Evolutionary conservation across 1,140 invertebrate species (phyloP).

Genomic region (Heterodera carotae): DNA sequence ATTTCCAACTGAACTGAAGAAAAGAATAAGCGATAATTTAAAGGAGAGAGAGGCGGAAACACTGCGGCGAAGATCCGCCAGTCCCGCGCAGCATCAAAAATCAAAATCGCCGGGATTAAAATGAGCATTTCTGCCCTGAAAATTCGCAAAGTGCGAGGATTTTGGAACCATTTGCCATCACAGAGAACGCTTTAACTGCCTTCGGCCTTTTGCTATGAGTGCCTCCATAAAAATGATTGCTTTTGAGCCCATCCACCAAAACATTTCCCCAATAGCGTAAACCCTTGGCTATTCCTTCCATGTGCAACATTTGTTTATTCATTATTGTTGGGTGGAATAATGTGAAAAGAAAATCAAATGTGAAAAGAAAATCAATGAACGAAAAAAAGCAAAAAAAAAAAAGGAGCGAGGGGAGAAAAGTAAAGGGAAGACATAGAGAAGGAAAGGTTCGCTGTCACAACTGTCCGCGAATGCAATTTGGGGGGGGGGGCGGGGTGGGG

Average conservation of each 20-base stretch:
- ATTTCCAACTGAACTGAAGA: conserved; percentile 88
- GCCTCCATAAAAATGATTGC: not conserved
- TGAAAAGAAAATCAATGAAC: not conserved
- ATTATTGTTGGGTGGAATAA: not conserved
- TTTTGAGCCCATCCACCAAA: too few relatives aligned
- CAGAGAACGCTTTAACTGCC: conserved; percentile 27
- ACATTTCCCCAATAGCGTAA: too few relatives aligned
- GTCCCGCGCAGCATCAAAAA: conserved; percentile 15
- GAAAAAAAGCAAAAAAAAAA: not conserved
- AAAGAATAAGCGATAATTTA: conserved; percentile 70
- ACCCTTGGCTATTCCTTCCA: not conserved
- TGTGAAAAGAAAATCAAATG: too few relatives aligned
- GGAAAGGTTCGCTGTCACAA: too few relatives aligned
- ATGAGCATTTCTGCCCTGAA: too few relatives aligned
- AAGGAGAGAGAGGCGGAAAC: conserved; percentile 59
- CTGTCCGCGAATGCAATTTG: too few relatives aligned
- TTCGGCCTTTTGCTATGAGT: conserved; percentile 7
- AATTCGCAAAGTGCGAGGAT: not conserved
- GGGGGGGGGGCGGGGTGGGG: too few relatives aligned
- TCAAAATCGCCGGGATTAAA: conserved; percentile 28
- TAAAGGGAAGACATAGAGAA: too few relatives aligned
- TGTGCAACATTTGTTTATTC: not conserved
- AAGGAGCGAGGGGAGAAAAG: too few relatives aligned
- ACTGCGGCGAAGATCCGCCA: conserved; percentile 25
- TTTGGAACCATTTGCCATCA: not conserved